A percentile compares a stretch with the other conserved stretches of the same genome.
phyloP scores from a whole-genome alignment of 2,888 invertebrate genomes.

The Philhelius pedissequus region DNA sequence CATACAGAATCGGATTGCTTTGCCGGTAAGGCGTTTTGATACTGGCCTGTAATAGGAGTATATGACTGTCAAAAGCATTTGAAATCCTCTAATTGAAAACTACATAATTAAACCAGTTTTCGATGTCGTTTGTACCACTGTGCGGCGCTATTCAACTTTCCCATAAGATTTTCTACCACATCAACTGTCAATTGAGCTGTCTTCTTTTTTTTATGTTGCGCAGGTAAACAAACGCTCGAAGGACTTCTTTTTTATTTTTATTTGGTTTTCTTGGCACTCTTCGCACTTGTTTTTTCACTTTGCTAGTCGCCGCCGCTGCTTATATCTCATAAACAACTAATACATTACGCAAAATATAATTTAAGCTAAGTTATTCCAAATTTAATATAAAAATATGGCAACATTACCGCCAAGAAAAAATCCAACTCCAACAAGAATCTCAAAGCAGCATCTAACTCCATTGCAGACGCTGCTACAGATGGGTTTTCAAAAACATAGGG shows the following conservation, averaged over 20 bases:
- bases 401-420: slow-evolving; percentile 88
- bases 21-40: too few species aligned
- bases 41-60: too few species aligned
- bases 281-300: slow-evolving; percentile 65
- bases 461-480: slow-evolving; percentile 91
- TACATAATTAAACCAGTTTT: too few species aligned
- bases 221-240: slow-evolving; percentile 63
- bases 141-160: background rate
- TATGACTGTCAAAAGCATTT: too few species aligned
- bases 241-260: slow-evolving; percentile 46
- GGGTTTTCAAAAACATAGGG: slow-evolving; percentile 93
- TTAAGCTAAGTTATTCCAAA: background rate
- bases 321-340: slow-evolving; percentile 41
- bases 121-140: too few species aligned
- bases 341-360: background rate
- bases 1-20: too few species aligned
- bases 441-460: slow-evolving; percentile 87
- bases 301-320: slow-evolving; percentile 36
- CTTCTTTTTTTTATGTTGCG: slow-evolving; percentile 59
- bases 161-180: background rate
- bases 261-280: slow-evolving; percentile 45
- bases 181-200: slow-evolving; percentile 36
- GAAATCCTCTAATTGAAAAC: too few species aligned
- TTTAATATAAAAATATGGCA: slow-evolving; percentile 81
- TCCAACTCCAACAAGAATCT: slow-evolving; percentile 85